A percentile compares a stretch with the other conserved stretches of the same genome.
phyloP scores from a whole-genome alignment of 2,113 vertebrate genomes.

The Colius striatus region DNA sequence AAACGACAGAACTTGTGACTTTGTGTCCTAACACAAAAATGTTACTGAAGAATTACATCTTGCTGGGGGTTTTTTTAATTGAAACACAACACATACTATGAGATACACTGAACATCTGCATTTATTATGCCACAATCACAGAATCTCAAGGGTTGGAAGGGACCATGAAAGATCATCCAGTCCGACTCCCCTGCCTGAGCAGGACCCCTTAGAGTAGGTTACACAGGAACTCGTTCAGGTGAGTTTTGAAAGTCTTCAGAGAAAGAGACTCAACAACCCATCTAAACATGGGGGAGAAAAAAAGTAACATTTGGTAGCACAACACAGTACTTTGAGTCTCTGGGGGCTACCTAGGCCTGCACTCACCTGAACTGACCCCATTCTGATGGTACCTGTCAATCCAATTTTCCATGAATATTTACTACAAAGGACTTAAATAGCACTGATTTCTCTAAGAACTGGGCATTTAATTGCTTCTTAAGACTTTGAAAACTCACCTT shows the following conservation, averaged over 20 bases:
- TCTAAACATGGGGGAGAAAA: neutral
- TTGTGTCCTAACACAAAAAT: neutral
- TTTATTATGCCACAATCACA: neutral
- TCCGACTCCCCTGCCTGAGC: too few species aligned
- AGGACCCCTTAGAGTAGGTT: too few species aligned
- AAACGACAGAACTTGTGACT: neutral
- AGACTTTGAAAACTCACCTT: neutral
- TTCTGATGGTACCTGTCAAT: fast-evolving
- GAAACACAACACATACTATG: neutral
- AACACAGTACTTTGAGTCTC: neutral
- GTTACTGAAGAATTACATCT: neutral
- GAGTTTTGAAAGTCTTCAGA: too few species aligned
- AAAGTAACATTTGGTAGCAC: neutral
- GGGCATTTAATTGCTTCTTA: neutral
- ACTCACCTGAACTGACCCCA: neutral
- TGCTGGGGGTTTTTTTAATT: neutral
- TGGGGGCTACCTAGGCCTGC: neutral
- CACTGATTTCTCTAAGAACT: neutral
- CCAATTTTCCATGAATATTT: neutral
- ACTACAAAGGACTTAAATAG: neutral
- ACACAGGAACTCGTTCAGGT: too few species aligned
- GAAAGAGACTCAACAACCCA: too few species aligned
- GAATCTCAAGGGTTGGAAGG: too few species aligned
- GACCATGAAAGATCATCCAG: too few species aligned
- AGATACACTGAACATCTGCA: neutral